Evolutionary conservation across 1,140 invertebrate genomes (phyloP).

Genomic region (Danaus plexippus): DNA sequence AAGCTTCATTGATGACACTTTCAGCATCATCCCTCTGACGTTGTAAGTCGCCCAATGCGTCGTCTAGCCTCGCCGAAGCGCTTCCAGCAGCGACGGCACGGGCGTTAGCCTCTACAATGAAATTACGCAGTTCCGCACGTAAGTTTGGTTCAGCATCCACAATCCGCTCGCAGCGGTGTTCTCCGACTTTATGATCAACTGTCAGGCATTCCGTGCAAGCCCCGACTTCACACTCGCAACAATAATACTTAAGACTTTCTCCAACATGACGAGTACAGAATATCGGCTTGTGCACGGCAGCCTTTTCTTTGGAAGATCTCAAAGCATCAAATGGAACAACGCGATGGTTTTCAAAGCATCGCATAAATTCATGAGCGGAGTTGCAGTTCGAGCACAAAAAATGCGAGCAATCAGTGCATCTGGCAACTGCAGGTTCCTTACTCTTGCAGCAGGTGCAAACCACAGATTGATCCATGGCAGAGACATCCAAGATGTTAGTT

Average conservation of each 20-base stretch:
- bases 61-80: conserved; percentile 80
- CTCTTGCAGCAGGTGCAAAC: conserved; percentile 91
- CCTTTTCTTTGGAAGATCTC: conserved; percentile 81
- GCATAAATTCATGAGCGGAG: conserved; percentile 94
- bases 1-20: conserved; percentile 87
- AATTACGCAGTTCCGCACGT: conserved; percentile 80
- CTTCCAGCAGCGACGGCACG: conserved; percentile 84
- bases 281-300: conserved; percentile 86
- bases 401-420: conserved; percentile 94
- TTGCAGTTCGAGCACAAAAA: conserved; percentile 94
- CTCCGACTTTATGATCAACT: conserved; percentile 82
- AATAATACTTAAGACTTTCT: conserved; percentile 87
- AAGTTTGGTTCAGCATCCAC: conserved; percentile 82
- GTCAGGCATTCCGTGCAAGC: conserved; percentile 88
- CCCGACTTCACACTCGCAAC: conserved; percentile 85
- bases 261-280: conserved; percentile 82
- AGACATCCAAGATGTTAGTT: conserved; percentile 88
- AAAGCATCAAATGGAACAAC: conserved; percentile 91
- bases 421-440: conserved; percentile 90
- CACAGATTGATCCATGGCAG: conserved; percentile 82
- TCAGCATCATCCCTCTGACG: conserved; percentile 89
- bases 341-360: conserved; percentile 93
- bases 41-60: conserved; percentile 87
- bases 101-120: conserved; percentile 80
- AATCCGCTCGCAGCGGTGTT: conserved; percentile 85